Percentiles rank a stretch among this genome's conserved stretches.
Conservation (phyloP, 1,140 invertebrate species). For the Drosophila rufa region DNA sequence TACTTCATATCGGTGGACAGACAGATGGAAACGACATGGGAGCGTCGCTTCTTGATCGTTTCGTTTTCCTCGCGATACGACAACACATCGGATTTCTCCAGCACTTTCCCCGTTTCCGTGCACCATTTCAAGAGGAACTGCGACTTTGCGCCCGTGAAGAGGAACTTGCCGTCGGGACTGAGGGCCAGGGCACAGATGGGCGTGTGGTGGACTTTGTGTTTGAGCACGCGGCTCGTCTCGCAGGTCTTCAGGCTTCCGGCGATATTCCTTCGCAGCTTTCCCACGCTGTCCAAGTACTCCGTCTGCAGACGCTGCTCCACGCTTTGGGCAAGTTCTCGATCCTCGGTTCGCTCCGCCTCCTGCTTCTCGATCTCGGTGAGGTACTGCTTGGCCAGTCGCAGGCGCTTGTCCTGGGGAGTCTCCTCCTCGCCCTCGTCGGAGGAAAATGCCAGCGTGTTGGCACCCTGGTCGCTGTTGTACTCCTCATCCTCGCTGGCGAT, state of each 20-base stretch:
- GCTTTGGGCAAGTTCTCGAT: constrained; percentile 89
- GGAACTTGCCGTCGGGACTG: constrained; percentile 90
- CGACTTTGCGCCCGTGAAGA: constrained; percentile 96
- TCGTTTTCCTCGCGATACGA: constrained; percentile 86
- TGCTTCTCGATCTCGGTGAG: constrained; percentile 93
- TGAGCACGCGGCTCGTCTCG: constrained; percentile 86
- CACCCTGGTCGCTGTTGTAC: constrained; percentile 85
- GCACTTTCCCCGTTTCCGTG: constrained; percentile 82
- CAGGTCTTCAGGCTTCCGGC: constrained; percentile 89
- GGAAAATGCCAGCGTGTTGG: constrained; percentile 86
- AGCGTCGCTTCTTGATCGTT: constrained; percentile 85
- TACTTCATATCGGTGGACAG: constrained; percentile 94
- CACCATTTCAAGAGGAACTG: constrained; percentile 94
- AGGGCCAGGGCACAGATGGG: constrained; percentile 94
- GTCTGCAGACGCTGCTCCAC: constrained; percentile 91
- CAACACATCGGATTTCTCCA: constrained; percentile 75
- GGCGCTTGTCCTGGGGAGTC: constrained; percentile 95
- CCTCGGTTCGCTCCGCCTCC: constrained; percentile 90
- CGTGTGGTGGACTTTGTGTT: constrained; percentile 91
- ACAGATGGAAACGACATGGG: constrained; percentile 90
- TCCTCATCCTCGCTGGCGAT: constrained; percentile 86
- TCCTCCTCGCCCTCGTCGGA: constrained; percentile 89
- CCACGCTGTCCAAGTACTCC: constrained; percentile 94
- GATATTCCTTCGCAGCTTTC: constrained; percentile 90
- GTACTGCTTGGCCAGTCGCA: constrained; percentile 95